phyloP scores from a whole-genome alignment of 1,140 invertebrate genomes.

The Brachionus manjavacas region DNA sequence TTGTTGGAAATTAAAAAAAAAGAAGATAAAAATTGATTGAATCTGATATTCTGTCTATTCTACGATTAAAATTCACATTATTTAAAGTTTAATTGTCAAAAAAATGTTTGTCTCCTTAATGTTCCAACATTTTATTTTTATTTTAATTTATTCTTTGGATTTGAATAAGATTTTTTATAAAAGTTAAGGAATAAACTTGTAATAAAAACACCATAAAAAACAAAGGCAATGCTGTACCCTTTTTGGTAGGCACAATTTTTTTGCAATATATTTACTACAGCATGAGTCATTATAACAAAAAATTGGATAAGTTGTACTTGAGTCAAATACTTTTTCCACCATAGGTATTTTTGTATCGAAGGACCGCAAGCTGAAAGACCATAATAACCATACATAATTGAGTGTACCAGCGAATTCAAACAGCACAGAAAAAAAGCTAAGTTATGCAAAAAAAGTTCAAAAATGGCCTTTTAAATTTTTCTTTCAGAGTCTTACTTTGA shows the following conservation, averaged over 20 bases:
- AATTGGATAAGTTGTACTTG: slow-evolving; percentile 49
- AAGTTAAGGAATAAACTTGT: slow-evolving; percentile 32
- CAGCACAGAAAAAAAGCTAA: slow-evolving; percentile 48
- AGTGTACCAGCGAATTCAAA: slow-evolving; percentile 70
- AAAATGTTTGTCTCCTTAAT: neutral
- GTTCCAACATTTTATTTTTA: neutral
- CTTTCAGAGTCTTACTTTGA: slow-evolving; percentile 41
- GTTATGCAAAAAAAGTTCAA: neutral
- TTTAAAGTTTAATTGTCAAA: neutral
- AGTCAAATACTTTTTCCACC: slow-evolving; percentile 59
- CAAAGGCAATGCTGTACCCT: slow-evolving; percentile 35
- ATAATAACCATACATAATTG: slow-evolving; percentile 76
- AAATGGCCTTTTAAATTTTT: neutral
- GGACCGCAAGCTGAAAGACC: slow-evolving; percentile 62
- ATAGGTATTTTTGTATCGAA: slow-evolving; percentile 55
- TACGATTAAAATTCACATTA: too few species aligned
- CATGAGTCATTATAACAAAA: slow-evolving; percentile 36
- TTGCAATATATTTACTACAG: slow-evolving; percentile 19
- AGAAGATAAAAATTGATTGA: too few species aligned
- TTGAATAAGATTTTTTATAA: slow-evolving; percentile 36
- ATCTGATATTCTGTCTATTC: too few species aligned
- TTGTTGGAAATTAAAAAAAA: neutral
- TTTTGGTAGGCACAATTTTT: slow-evolving; percentile 29
- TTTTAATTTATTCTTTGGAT: neutral
- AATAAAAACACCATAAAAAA: slow-evolving; percentile 33